These are phyloP conservation scores for Phycodurus eques DNA, from an alignment of 2,113 vertebrate species.

Conservation along the genomic window DNA sequence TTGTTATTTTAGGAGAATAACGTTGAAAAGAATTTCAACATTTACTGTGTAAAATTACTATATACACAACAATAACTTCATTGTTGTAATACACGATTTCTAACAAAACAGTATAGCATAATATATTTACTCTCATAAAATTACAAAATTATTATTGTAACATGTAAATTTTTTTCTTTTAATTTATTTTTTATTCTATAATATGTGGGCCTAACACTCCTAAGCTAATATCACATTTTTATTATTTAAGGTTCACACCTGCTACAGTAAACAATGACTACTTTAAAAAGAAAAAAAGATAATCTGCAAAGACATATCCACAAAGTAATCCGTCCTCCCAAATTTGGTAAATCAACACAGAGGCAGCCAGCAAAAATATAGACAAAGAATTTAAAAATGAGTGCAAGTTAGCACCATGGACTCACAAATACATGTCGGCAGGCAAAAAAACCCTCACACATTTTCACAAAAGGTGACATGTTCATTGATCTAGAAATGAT, in stretches of 20 bases:
- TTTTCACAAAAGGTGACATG: conserved; percentile 52
- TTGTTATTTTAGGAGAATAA: too few species aligned
- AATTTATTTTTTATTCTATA: not conserved
- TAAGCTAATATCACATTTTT: not conserved
- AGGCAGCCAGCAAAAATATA: conserved; percentile 12
- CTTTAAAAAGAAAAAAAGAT: conserved; percentile 2
- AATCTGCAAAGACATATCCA: conserved; percentile 5
- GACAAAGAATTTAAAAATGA: conserved; percentile 17
- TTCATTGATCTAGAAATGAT: conserved; percentile 67
- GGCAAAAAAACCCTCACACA: conserved; percentile 22
- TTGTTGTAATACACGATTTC: too few species aligned
- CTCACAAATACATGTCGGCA: conserved; percentile 6
- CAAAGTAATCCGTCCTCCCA: conserved; percentile 3
- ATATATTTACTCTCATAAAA: too few species aligned
- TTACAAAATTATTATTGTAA: too few species aligned
- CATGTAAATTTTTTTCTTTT: not conserved
- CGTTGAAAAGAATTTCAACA: too few species aligned
- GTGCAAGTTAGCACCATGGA: conserved; percentile 13
- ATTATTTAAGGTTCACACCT: not conserved
- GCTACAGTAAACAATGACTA: not conserved
- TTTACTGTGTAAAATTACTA: too few species aligned
- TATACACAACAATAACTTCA: too few species aligned
- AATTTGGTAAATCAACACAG: not conserved
- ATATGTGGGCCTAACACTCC: too few species aligned
- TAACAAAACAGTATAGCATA: too few species aligned